Percentiles rank a stretch among this genome's conserved stretches.
These are phyloP conservation scores for Erythrolamprus reginae DNA, from an alignment of 2,113 vertebrate genomes.

Conservation along the genomic window DNA sequence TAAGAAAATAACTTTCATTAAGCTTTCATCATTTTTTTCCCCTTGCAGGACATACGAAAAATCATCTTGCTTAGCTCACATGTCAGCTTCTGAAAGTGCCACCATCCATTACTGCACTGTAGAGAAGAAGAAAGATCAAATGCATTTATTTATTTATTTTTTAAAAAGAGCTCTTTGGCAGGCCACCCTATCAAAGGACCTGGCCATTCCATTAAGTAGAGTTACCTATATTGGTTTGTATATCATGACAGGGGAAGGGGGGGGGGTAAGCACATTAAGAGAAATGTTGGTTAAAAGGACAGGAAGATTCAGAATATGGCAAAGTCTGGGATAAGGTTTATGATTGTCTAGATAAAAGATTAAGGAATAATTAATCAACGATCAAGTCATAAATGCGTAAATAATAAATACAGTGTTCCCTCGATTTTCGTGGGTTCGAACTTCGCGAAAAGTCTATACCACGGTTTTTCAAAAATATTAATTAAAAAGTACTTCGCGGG, in stretches of 20 bases:
- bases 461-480: too few relatives aligned
- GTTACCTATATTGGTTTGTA: slow-evolving; percentile 23
- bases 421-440: too few relatives aligned
- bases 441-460: too few relatives aligned
- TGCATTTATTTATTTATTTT: slow-evolving; percentile 25
- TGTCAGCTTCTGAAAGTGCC: slow-evolving; percentile 58
- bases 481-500: too few relatives aligned
- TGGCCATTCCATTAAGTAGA: slow-evolving; percentile 32
- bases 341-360: too few relatives aligned
- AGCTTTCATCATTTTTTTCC: slow-evolving; percentile 62
- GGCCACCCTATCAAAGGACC: background rate
- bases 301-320: too few relatives aligned
- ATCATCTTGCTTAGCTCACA: slow-evolving; percentile 57
- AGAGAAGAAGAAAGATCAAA: slow-evolving; percentile 44
- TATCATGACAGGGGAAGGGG: background rate
- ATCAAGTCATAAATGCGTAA: too few relatives aligned
- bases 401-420: too few relatives aligned
- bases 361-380: too few relatives aligned
- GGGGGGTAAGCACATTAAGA: background rate
- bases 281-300: too few relatives aligned
- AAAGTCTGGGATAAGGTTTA: too few relatives aligned
- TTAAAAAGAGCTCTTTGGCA: slow-evolving; percentile 33
- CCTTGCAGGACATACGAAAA: slow-evolving; percentile 43
- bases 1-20: slow-evolving; percentile 68
- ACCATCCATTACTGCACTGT: slow-evolving; percentile 55